These are phyloP conservation scores for Actinostola sp. DNA, from an alignment of 92 coral and sea anemone species.

Conservation along the genomic window DNA sequence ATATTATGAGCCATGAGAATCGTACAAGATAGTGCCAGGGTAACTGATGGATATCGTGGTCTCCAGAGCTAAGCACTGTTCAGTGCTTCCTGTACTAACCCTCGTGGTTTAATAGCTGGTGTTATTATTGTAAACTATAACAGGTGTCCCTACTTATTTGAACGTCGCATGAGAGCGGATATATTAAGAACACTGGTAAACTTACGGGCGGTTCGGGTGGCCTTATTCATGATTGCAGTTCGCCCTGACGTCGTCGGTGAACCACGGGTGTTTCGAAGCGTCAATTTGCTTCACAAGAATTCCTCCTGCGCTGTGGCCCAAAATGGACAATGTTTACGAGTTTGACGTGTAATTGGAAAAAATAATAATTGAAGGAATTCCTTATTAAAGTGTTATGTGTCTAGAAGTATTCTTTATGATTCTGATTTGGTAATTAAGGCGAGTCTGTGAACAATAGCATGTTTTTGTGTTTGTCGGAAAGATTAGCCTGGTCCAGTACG, in stretches of 20 bases:
- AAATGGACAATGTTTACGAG: no score
- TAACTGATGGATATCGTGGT: no score
- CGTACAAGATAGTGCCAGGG: no score
- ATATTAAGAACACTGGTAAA: not conserved
- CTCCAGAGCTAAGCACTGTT: no score
- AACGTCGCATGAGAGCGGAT: not conserved
- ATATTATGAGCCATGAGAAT: no score
- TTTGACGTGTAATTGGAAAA: no score
- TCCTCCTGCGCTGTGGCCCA: no score
- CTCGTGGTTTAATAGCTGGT: constrained; percentile 13
- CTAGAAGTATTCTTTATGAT: not conserved
- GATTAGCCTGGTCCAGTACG: not conserved
- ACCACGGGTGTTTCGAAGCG: not conserved
- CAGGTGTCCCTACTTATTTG: not conserved
- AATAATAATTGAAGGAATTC: no score
- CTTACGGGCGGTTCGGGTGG: not conserved
- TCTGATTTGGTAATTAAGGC: not conserved
- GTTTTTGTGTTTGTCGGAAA: not conserved
- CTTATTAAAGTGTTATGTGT: not conserved
- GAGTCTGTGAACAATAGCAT: not conserved
- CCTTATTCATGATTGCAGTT: no score
- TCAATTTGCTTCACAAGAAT: not conserved
- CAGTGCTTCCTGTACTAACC: not conserved
- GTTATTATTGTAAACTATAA: not conserved
- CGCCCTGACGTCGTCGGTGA: not conserved